These are phyloP conservation scores for Griposia aprilina DNA, from an alignment of 2,888 invertebrate species.

Conservation along the genomic window DNA sequence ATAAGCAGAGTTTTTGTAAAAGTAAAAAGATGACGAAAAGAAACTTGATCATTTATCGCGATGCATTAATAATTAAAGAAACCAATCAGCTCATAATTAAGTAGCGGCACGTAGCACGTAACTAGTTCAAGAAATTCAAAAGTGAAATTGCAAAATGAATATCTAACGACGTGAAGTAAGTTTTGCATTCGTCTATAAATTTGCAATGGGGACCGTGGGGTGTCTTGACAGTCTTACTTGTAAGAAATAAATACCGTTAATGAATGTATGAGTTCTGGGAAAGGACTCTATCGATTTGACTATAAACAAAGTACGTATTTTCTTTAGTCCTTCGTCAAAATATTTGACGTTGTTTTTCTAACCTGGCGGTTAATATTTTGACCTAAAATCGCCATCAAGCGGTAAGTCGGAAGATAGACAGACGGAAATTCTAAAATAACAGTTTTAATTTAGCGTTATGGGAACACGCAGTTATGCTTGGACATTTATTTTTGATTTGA, in stretches of 20 bases:
- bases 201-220: slow-evolving; percentile 48
- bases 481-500: slow-evolving; percentile 38
- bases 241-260: slow-evolving; percentile 54
- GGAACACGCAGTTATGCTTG: slow-evolving; percentile 30
- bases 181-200: slow-evolving; percentile 63
- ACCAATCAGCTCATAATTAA: slow-evolving; percentile 58
- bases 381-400: slow-evolving; percentile 58
- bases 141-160: slow-evolving; percentile 67
- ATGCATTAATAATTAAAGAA: slow-evolving; percentile 43
- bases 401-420: slow-evolving; percentile 39
- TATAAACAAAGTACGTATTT: neutral
- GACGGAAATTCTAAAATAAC: slow-evolving; percentile 61
- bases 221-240: slow-evolving; percentile 41
- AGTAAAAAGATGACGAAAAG: neutral
- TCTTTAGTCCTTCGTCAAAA: neutral
- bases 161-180: slow-evolving; percentile 41
- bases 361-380: slow-evolving; percentile 33
- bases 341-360: slow-evolving; percentile 16
- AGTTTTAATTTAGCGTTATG: slow-evolving; percentile 55
- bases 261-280: slow-evolving; percentile 33
- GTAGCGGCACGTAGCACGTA: slow-evolving; percentile 60
- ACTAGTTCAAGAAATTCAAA: slow-evolving; percentile 65
- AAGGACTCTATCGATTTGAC: slow-evolving; percentile 27
- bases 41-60: neutral
- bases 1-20: neutral